Evolutionary conservation across 2,888 invertebrate genomes (phyloP).

Genomic region (Liposcelis brunnea): DNA sequence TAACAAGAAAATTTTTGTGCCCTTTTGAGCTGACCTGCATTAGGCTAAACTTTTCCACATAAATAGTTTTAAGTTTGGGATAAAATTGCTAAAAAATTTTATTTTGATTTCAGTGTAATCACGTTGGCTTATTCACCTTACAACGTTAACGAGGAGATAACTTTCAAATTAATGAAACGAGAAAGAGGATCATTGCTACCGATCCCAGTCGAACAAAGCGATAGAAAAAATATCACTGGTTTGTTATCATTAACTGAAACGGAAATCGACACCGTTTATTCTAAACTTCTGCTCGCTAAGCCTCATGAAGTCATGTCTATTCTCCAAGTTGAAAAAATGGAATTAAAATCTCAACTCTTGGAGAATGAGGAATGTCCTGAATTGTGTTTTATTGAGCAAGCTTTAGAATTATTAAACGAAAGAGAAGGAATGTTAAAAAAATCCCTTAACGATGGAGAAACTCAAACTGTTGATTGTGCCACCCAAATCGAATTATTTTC

Average conservation of each 20-base stretch:
- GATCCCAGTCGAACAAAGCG: conserved; percentile 29
- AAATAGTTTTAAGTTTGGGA: conserved; percentile 9
- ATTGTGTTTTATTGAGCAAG: conserved; percentile 70
- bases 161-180: conserved; percentile 74
- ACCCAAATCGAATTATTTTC: background rate
- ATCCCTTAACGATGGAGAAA: conserved; percentile 16
- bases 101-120: conserved; percentile 34
- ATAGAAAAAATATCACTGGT: conserved; percentile 11
- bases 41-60: too few species aligned
- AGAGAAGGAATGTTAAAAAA: conserved; percentile 26
- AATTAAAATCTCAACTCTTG: conserved; percentile 35
- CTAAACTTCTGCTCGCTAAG: conserved; percentile 61
- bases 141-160: conserved; percentile 46
- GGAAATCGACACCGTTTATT: conserved; percentile 39
- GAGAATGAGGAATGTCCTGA: conserved; percentile 64
- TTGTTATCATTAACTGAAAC: conserved; percentile 31
- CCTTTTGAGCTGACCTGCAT: too few species aligned
- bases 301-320: conserved; percentile 43
- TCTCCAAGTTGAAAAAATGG: conserved; percentile 51
- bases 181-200: conserved; percentile 38
- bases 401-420: conserved; percentile 45
- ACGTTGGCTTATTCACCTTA: conserved; percentile 34
- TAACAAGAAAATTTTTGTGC: conserved; percentile 21
- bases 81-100: conserved; percentile 11
- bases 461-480: conserved; percentile 12